Conservation (phyloP, 2,113 vertebrate species). For the Cariama cristata region DNA sequence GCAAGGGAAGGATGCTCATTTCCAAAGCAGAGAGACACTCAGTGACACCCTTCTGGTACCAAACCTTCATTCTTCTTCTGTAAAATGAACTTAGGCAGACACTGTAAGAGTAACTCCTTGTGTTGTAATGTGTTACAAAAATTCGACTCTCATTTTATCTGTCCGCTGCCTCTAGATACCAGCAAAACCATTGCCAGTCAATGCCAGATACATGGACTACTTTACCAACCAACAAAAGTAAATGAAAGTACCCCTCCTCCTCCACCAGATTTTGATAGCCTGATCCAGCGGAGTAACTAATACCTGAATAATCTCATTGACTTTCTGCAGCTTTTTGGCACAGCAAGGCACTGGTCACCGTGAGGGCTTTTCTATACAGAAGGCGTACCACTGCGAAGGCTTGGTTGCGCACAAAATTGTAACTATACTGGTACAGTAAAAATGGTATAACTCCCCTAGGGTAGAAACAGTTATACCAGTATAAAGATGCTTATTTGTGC, state of each 20-base stretch:
- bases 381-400: background rate
- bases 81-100: background rate
- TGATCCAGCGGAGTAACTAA: background rate
- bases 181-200: background rate
- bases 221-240: background rate
- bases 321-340: background rate
- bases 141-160: background rate
- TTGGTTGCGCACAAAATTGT: background rate
- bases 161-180: background rate
- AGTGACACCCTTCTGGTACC: background rate
- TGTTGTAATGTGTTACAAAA: background rate
- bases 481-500: constrained; percentile 7
- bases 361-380: background rate
- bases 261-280: background rate
- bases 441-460: background rate
- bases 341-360: background rate
- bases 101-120: background rate
- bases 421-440: background rate
- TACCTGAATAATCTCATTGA: background rate
- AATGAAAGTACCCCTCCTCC: background rate
- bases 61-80: background rate
- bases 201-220: background rate
- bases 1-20: background rate
- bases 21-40: background rate
- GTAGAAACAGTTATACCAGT: background rate